Evolutionary conservation across 2,888 invertebrate genomes (phyloP).

Genomic region (Horisme vitalbata): DNA sequence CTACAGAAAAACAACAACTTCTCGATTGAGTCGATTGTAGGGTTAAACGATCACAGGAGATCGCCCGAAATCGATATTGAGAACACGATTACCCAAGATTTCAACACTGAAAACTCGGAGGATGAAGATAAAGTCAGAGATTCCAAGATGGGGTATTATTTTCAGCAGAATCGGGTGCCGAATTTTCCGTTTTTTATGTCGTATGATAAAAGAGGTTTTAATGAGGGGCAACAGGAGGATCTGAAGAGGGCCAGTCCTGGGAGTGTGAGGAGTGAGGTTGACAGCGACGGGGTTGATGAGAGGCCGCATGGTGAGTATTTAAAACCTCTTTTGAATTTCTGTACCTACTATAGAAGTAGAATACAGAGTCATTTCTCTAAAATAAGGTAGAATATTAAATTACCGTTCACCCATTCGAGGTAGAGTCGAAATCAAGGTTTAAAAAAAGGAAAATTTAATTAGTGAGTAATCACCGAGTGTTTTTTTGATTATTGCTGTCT

Average conservation of each 20-base stretch:
- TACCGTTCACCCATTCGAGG: no score
- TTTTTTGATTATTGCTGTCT: no score
- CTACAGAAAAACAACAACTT: slow-evolving; percentile 82
- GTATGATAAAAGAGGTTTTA: slow-evolving; percentile 67
- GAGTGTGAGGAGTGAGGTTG: slow-evolving; percentile 72
- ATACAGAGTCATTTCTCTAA: no score
- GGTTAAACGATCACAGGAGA: slow-evolving; percentile 56
- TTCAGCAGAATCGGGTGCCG: slow-evolving; percentile 69
- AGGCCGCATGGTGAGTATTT: slow-evolving; percentile 65
- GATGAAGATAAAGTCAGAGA: slow-evolving; percentile 71
- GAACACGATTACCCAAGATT: slow-evolving; percentile 68
- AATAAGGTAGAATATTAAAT: no score
- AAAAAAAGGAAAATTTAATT: no score
- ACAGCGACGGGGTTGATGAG: slow-evolving; percentile 74
- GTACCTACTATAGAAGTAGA: no score
- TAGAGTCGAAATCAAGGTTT: not conserved
- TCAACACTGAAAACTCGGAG: slow-evolving; percentile 57
- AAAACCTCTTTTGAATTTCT: no score
- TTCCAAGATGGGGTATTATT: slow-evolving; percentile 71
- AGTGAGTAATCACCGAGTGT: no score
- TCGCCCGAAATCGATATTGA: slow-evolving; percentile 78
- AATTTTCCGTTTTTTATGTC: slow-evolving; percentile 79
- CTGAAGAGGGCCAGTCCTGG: slow-evolving; percentile 72
- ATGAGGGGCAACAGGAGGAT: slow-evolving; percentile 60
- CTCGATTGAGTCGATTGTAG: slow-evolving; percentile 85